Conservation (phyloP, 1,140 invertebrate species). For the Tetranychus urticae region DNA sequence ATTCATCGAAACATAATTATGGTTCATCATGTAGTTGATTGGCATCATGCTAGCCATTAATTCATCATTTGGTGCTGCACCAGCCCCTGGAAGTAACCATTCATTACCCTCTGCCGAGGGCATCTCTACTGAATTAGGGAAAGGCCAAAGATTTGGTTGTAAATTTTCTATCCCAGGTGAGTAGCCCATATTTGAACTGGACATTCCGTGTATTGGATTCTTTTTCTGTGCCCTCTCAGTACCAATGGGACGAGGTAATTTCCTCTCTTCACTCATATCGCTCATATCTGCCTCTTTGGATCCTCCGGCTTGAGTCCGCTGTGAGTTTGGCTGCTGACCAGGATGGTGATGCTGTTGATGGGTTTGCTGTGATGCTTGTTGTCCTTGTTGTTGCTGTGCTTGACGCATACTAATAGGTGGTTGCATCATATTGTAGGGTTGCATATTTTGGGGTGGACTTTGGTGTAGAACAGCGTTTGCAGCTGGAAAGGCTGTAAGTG, state of each 20-base stretch:
- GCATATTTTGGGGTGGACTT: not conserved
- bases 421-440: not conserved
- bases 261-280: slow-evolving; percentile 12
- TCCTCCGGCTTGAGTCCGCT: not conserved
- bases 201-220: not conserved
- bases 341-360: not conserved
- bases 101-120: no score
- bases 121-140: no score
- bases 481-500: not conserved
- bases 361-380: not conserved
- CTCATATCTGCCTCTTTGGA: not conserved
- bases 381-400: not conserved
- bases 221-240: slow-evolving; percentile 15
- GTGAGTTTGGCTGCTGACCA: not conserved
- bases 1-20: no score
- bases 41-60: no score
- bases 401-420: not conserved
- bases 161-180: not conserved
- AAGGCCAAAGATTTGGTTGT: no score
- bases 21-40: no score
- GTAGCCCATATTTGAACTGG: not conserved
- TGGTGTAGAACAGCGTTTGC: not conserved
- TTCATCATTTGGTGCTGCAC: no score
- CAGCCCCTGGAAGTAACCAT: no score
- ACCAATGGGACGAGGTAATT: slow-evolving; percentile 16